Base-by-base conservation (phyloP, 2,888 invertebrate species). In the Heteropelma amictum region DNA sequence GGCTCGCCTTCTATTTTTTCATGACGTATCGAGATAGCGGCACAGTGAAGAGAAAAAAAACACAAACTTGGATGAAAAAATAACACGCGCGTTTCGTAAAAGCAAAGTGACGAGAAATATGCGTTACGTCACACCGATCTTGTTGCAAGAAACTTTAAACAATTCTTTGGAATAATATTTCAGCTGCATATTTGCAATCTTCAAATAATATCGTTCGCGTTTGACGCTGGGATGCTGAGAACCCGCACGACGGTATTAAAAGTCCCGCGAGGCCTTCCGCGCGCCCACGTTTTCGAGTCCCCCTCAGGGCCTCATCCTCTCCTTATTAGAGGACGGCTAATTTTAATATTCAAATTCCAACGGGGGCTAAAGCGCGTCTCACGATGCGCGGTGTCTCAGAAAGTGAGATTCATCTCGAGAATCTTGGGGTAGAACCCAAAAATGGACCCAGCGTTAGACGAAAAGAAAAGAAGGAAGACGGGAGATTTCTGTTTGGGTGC, bases 331-430 rank as follows among this genome's bases (percentile, higher is more conserved):
- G 71, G 64, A 76, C 77, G 79, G 81, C 86, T 88, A 87, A 88
- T 88, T 86, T 88, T 87, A 86, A 86, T 88, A 88, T 88, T 88
- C 82, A 88, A 88, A 88, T 88, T 87, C 80, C 79, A 63, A 76
- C 80, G 80, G 82, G 79, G 65, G 71, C 73, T 83, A 80, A 85
- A 82, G 82, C 79, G 53, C 74, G 79, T 19, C 49, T 23, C 17
- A 49, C 64, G 64, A 30, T 21, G 35, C 38, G 54, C 26, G 64
- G 72, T 60, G 63, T 75, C 58, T 53, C 56, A 51, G 26, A 38
- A 35, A 65, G 63, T 26, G 49, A 51, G 63, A 38, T 38, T n/a
- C 28, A 26, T 42, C 63, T 23, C 63, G 63, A 19, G 38, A 51
- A 60, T 30, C 30, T 45, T 26, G 12, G 54, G 54, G 54, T 38